Base-by-base conservation (phyloP, 2,797 vertebrate species). In the Ammospiza maritima region DNA sequence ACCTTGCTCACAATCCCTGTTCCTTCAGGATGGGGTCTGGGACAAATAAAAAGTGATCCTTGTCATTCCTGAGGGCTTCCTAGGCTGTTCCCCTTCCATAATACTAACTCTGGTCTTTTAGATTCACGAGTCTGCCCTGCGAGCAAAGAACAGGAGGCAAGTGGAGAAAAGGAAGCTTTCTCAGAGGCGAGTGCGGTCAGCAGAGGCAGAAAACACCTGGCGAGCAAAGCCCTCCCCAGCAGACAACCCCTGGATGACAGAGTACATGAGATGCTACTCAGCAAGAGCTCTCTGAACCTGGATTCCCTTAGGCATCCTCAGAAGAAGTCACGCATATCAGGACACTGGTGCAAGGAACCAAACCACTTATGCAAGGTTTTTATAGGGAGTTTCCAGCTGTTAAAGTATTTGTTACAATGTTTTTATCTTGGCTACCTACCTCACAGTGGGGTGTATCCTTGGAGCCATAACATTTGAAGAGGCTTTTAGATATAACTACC, bases 181-280 rank as follows among this genome's bases (percentile, higher is more conserved):
- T 26, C 98, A 99, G 90, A 97, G 98, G 44, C 98, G 98, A 42
- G 98, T 98, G 13, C 98, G 97, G 60, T 99, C 99, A 5, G 98
- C 96, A 19, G 98, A 99, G 50, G 69, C 96, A 80, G 98, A 98
- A 64, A 98, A 96, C 92, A 50, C 79, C 23, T 94, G 96, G 84
- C 97, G 88, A 79, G 74, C 95, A 4, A 98, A 97, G 96, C 62
- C 97, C 29, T 85, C 97, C 56, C 97, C 98, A 0, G 96, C 98
- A 30, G 99, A 99, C 72, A 99, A 98, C 96, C 99, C 99, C 0
- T 99, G 99, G 99, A 97, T 99, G 97, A 99, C 99, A 1, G 99
- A 99, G 93, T 99, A 99, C 83, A 99, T 99, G 99, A 98, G 98
- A 85, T 99, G 99, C 97, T 99, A 99, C 95, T 99, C 99, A 2